These are phyloP conservation scores for Zoanthus sociatus DNA, from an alignment of 92 coral and sea anemone genomes.

Conservation along the genomic window DNA sequence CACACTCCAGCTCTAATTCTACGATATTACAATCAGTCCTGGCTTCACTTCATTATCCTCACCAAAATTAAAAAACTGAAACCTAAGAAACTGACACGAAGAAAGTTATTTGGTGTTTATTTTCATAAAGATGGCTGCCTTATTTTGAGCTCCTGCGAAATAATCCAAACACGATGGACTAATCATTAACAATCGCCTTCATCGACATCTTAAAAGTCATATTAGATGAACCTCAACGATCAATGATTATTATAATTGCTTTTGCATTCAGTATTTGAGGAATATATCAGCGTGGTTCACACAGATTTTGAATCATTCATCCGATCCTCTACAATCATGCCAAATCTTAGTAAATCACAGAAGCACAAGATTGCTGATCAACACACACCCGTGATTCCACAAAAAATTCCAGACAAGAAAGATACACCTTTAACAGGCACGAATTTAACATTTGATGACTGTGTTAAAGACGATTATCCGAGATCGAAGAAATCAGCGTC, in stretches of 20 bases:
- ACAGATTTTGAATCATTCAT: conserved; percentile 2
- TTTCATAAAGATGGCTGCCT: too few species aligned
- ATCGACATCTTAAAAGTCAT: conserved; percentile 3
- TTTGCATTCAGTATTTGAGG: conserved; percentile 10
- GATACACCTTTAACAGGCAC: conserved; percentile 8
- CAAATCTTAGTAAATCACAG: conserved; percentile 3
- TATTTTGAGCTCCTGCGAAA: not conserved
- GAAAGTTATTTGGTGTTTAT: too few species aligned
- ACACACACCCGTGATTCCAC: conserved; percentile 12
- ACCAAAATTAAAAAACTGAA: too few species aligned
- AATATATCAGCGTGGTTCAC: not conserved
- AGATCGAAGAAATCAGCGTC: conserved; percentile 21
- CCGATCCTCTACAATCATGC: conserved; percentile 6
- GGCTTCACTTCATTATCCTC: too few species aligned
- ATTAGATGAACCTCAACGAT: conserved; percentile 7
- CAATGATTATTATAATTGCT: not conserved
- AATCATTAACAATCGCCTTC: conserved; percentile 7
- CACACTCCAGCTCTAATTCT: not conserved
- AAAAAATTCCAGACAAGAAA: conserved; percentile 7
- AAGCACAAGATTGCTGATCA: conserved; percentile 2
- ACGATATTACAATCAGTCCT: too few species aligned
- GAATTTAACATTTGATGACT: conserved; percentile 13
- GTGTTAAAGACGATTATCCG: conserved; percentile 14
- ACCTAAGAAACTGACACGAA: too few species aligned
- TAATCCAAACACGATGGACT: conserved; percentile 3